Evolutionary conservation across 2,113 vertebrate species (phyloP), one percentile per base, ranked within the genome.

Genomic region (Hucho hucho): DNA sequence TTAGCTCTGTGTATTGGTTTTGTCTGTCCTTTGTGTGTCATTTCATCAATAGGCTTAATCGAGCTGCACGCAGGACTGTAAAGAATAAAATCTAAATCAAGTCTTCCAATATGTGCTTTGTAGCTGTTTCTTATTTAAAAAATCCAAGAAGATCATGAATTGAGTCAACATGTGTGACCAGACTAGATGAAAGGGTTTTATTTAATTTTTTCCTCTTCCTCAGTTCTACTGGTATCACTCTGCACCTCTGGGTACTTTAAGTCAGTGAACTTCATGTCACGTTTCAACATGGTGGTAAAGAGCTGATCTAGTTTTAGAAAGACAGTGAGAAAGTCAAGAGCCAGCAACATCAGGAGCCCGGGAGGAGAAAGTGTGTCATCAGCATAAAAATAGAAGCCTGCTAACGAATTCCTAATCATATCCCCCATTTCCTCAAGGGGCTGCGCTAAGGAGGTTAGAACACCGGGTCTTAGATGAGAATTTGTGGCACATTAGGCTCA

Each of bases 361-460:
- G 81, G 83, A 90, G 88, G 87, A 83, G 91, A 93, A 94, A 93
- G 90, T 93, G 90, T 93, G 92, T 92, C 93, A 94, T 94, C 92
- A 93, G 91, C 92, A 92, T 91, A 91, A 93, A 93, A 94, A 93
- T 93, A 93, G 93, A 92, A 93, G 86, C 88, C 84, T 26, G 82
- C 92, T 91, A 93, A 93, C 92, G 86, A 93, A 93, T 93, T 92
- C 91, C 91, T 92, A 93, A 93, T 93, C 92, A 93, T 92, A 92
- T 89, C 87, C 88, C 80, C 75, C 73, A 59, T 87, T 88, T 92
- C 90, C 93, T 92, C 89, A 26, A 87, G 92, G 90, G 93, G 85
- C 86, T 72, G 72, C 77, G 87, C 86, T 92, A 92, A 93, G 89
- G 91, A 92, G 89, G 91, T 92, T 93, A 91, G 89, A 88, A 86